Percentiles rank a stretch among this genome's conserved stretches.
Evolutionary conservation across 2,113 vertebrate genomes (phyloP).

Genomic region (Osmerus eperlanus): DNA sequence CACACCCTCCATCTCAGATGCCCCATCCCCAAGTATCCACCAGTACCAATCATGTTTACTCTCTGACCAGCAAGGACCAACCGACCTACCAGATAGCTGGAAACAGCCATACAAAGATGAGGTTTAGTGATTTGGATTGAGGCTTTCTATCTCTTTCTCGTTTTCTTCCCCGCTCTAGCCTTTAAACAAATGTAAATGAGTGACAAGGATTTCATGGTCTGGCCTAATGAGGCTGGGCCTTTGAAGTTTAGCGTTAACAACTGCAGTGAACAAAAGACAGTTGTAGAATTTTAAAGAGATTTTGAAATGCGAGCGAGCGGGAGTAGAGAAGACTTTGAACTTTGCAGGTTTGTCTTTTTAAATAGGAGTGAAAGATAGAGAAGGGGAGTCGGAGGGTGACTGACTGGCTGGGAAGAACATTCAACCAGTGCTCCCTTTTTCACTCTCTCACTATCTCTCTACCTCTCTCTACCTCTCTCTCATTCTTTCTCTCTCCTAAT

Average conservation of each 20-base stretch:
- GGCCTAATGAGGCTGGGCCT: conserved; percentile 72
- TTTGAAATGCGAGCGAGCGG: conserved; percentile 66
- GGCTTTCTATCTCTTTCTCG: conserved; percentile 55
- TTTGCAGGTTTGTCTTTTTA: conserved; percentile 37
- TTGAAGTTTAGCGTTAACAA: conserved; percentile 70
- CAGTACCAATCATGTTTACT: conserved; percentile 52
- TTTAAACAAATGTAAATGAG: conserved; percentile 63
- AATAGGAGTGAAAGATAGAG: conserved; percentile 43
- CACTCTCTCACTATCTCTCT: neutral
- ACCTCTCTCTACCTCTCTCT: conserved; percentile 23
- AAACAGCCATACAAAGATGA: conserved; percentile 66
- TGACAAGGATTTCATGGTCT: conserved; percentile 68
- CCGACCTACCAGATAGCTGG: conserved; percentile 63
- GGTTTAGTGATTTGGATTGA: conserved; percentile 71
- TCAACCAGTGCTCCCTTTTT: conserved; percentile 51
- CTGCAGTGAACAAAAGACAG: conserved; percentile 65
- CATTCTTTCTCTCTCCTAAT: conserved; percentile 15
- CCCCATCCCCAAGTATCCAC: conserved; percentile 43
- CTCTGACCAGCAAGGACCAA: conserved; percentile 45
- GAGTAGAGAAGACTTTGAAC: conserved; percentile 52
- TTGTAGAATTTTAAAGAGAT: conserved; percentile 70
- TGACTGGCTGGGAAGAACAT: conserved; percentile 41
- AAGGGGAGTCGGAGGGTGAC: conserved; percentile 32
- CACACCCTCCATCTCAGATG: conserved; percentile 3
- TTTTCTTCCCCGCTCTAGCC: conserved; percentile 59